A percentile compares a stretch with the other conserved stretches of the same genome.
These are phyloP conservation scores for Etia nguti DNA, from an alignment of 2,113 vertebrate genomes.

Conservation along the genomic window DNA sequence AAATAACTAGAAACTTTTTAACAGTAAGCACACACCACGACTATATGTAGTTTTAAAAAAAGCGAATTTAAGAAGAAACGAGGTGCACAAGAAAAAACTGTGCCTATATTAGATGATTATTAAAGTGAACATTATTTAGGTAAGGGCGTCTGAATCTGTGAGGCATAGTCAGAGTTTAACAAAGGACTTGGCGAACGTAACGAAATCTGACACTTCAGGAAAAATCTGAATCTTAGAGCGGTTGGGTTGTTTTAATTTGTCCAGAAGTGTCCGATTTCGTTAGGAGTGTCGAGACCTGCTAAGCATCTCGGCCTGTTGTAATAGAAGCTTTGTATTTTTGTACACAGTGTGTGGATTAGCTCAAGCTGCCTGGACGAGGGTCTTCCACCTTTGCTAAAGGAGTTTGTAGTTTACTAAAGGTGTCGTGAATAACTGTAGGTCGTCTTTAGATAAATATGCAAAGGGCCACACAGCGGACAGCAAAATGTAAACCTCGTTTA, in stretches of 20 bases:
- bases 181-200: not conserved
- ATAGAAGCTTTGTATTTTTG: not conserved
- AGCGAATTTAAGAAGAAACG: too few relatives aligned
- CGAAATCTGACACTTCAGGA: rapidly evolving
- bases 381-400: not conserved
- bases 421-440: not conserved
- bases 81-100: too few relatives aligned
- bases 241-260: not conserved
- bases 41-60: too few relatives aligned
- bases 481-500: not conserved
- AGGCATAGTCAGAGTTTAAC: not conserved
- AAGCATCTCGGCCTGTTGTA: not conserved
- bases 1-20: rapidly evolving
- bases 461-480: not conserved
- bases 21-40: not conserved
- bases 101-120: too few relatives aligned
- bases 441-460: not conserved
- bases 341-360: not conserved
- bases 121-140: not conserved
- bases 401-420: not conserved
- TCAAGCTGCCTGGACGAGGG: not conserved
- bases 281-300: not conserved
- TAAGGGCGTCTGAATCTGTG: too few relatives aligned
- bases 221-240: rapidly evolving
- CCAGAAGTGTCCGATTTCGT: not conserved